Base-by-base conservation (phyloP, 2,113 vertebrate genomes). In the Serilophus lunatus region DNA sequence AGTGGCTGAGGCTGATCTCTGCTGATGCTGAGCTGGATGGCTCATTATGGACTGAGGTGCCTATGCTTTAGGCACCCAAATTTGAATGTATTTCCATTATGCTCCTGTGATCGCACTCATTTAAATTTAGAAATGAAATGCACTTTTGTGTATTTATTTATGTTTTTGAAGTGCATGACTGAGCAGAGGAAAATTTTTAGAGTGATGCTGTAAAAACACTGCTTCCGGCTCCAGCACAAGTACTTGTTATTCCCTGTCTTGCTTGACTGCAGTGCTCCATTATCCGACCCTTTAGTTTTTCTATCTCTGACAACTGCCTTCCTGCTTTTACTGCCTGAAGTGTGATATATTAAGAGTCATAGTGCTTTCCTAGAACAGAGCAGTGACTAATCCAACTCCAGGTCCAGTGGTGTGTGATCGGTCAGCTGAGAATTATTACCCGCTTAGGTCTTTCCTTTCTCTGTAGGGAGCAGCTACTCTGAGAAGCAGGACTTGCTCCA, bases 361-460 rank as follows among this genome's bases (percentile, higher is more conserved):
- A 77, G 74, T 79, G 61, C 80, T 93, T 93, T 96, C 94, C 86
- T 96, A 95, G 96, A 96, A 92, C 56, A 54, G 86, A 69, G 53
- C 40, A 81, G 72, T 94, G 94, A 97, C 92, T 95, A 96, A 96
- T 88, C 51, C 92, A 36, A 1, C 56, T 56, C 65, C 65, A 50
- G 44, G 61, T 76, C 86, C 76, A 75, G 77, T 4, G 51, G 23
- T 84, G 66, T 82, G 65, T 71, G 82, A 90, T 79, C 7, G 0
- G 92, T 94, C 88, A 95, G 90, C 86, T 92, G 86, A 82, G 82
- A 94, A 96, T 96, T 86, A 92, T 92, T 95, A 77, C 63, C 29
- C 7, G 0, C 72, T 96, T 94, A 79, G 86, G 53, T 45, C 91
- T 92, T 82, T 72, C 57, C 44, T 45, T 65, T 82, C 80, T 85